Percentiles rank a stretch among this genome's conserved stretches.
phyloP scores from a whole-genome alignment of 2,888 invertebrate species.

The Fragum whitleyi region DNA sequence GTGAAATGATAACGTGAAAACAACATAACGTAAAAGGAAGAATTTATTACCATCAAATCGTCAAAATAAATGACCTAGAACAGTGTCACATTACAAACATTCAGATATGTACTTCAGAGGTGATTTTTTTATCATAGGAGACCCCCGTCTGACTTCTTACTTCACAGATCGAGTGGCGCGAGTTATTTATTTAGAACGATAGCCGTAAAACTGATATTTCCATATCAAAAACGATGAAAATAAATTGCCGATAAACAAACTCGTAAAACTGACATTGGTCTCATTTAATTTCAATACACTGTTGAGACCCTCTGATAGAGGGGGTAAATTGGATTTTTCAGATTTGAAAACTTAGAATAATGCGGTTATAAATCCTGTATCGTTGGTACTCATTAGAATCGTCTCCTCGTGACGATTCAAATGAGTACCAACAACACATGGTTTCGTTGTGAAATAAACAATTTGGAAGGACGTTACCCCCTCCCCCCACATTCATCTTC shows the following conservation, averaged over 20 bases:
- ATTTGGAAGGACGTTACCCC: too few species aligned
- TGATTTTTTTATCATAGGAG: background rate
- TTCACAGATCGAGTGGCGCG: background rate
- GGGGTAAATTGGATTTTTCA: too few species aligned
- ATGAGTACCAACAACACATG: too few species aligned
- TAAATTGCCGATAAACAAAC: background rate
- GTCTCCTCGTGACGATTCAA: too few species aligned
- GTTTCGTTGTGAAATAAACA: too few species aligned
- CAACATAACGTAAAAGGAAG: too few species aligned
- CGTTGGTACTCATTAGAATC: too few species aligned
- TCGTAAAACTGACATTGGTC: background rate
- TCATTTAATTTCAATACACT: background rate
- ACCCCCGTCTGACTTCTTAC: slow-evolving; percentile 2
- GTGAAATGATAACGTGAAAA: too few species aligned
- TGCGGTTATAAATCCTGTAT: too few species aligned
- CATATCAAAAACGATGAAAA: slow-evolving; percentile 19
- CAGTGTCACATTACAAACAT: background rate
- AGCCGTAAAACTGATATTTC: slow-evolving; percentile 14
- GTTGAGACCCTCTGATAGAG: background rate
- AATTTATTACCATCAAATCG: background rate
- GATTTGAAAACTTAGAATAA: too few species aligned
- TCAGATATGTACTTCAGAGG: background rate
- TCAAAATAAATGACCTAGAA: background rate
- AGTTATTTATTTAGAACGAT: slow-evolving; percentile 9
- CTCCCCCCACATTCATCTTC: too few species aligned